Conservation (phyloP, 2,888 invertebrate species). For the Uloborus plumipes region DNA sequence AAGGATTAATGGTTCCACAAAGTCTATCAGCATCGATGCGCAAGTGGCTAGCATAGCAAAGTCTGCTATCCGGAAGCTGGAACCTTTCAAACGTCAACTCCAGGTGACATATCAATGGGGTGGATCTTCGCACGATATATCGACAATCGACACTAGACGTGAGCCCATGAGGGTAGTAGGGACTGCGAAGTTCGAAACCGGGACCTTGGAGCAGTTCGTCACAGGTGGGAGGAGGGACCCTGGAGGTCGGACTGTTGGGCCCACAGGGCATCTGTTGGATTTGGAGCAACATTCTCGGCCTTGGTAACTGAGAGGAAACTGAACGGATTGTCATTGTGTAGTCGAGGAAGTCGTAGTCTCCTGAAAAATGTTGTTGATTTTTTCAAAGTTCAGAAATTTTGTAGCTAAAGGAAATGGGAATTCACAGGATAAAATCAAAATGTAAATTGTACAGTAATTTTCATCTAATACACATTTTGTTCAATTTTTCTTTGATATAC, state of each 20-base stretch:
- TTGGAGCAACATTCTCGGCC: conserved; percentile 66
- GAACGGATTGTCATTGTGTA: conserved; percentile 66
- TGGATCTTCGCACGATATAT: conserved; percentile 65
- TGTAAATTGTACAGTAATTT: too few species aligned
- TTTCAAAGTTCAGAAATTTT: too few species aligned
- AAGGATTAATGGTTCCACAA: conserved; percentile 66
- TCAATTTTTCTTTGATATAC: too few species aligned
- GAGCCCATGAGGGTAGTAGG: conserved; percentile 64
- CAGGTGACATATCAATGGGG: conserved; percentile 66
- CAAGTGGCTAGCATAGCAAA: conserved; percentile 67
- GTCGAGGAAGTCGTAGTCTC: conserved; percentile 65
- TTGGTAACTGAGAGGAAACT: conserved; percentile 59
- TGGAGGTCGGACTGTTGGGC: conserved; percentile 16
- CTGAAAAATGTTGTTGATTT: conserved; percentile 27
- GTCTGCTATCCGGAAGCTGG: conserved; percentile 66
- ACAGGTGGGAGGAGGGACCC: conserved; percentile 41
- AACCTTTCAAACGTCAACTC: conserved; percentile 67
- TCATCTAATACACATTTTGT: too few species aligned
- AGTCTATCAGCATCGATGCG: conserved; percentile 67
- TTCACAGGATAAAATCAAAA: too few species aligned
- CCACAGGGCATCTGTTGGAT: conserved; percentile 66
- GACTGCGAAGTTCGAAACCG: conserved; percentile 63
- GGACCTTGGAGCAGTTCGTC: conserved; percentile 47
- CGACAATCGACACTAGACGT: conserved; percentile 63
- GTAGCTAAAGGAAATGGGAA: too few species aligned